Percentiles rank a stretch among this genome's conserved stretches.
Conservation (phyloP, 2,888 invertebrate genomes). For the Athetis lepigone region DNA sequence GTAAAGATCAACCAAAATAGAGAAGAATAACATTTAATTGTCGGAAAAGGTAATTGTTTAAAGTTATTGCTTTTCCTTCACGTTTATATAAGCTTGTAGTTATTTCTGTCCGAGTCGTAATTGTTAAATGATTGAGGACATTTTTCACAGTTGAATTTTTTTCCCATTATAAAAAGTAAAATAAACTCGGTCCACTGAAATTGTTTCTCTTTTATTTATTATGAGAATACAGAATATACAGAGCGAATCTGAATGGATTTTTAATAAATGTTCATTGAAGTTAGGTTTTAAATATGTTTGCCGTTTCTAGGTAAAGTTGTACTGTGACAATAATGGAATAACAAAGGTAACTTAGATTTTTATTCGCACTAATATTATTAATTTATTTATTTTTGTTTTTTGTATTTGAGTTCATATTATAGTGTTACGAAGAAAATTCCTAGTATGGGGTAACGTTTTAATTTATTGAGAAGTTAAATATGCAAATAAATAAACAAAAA, state of each 20-base stretch:
- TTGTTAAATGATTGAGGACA: conserved; percentile 15
- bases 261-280: conserved; percentile 31
- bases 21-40: not conserved
- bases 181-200: conserved; percentile 5
- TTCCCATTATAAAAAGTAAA: conserved; percentile 9
- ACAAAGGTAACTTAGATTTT: too few species aligned
- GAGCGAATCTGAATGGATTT: conserved; percentile 23
- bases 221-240: conserved; percentile 21
- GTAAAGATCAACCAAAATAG: not conserved
- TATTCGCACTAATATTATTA: too few species aligned
- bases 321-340: too few species aligned
- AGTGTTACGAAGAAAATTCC: too few species aligned
- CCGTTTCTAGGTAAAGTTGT: not conserved
- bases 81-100: not conserved
- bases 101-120: conserved; percentile 4
- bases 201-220: conserved; percentile 5
- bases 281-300: conserved; percentile 3
- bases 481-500: too few species aligned
- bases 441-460: too few species aligned
- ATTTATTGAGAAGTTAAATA: too few species aligned
- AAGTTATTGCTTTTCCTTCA: not conserved
- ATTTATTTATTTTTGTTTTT: too few species aligned
- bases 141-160: not conserved
- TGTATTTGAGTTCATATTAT: too few species aligned
- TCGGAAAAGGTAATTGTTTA: not conserved